Base-by-base conservation (phyloP, 1,140 invertebrate genomes). In the Brachionus rubens region DNA sequence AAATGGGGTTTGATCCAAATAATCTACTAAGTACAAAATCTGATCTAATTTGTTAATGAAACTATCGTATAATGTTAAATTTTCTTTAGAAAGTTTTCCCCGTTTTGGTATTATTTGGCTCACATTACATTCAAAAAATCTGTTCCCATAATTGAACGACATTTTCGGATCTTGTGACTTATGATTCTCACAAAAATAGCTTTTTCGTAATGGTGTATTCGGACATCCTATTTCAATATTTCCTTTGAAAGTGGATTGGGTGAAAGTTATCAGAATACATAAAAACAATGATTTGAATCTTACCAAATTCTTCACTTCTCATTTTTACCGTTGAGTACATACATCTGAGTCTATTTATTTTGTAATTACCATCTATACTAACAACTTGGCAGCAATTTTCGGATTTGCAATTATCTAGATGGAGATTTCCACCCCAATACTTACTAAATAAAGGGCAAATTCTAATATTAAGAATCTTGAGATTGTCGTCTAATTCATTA, bases 121-220 rank as follows among this genome's bases (percentile, higher is more conserved):
- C 24, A 3, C 16, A 50, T 21, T 50, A 50, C 47, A 50, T 50
- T 50, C 47, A 50, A 50, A 50, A 19, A 5, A 19, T 50, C n/a
- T 50, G 24, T 14, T 50, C 24, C 47, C 47, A 21, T 50, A 50
- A n/a, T 50, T 50, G 47, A 50, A 50, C 24, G 16, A 19, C 16
- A 50, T 21, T 50, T 19, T n/a, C 47, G 47, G 47, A 50, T 50
- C 47, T 19, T 19, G 16, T 19, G 16, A 21, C 24, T 50, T n/a
- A 50, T 50, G 47, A 50, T 50, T 21, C 24, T 50, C 47, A 50
- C 47, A 50, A 50, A 50, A 50, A 50, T 50, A 50, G 47, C 47
- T 50, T 50, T 50, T 50, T 50, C 47, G 16, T 50, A 19, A 19
- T 19, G 47, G 47, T 50, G 47, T 19, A 50, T 50, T 50, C 24